A percentile compares a stretch with the other conserved stretches of the same genome.
Conservation (phyloP, 2,797 vertebrate species). For the Loriculus beryllinus region DNA sequence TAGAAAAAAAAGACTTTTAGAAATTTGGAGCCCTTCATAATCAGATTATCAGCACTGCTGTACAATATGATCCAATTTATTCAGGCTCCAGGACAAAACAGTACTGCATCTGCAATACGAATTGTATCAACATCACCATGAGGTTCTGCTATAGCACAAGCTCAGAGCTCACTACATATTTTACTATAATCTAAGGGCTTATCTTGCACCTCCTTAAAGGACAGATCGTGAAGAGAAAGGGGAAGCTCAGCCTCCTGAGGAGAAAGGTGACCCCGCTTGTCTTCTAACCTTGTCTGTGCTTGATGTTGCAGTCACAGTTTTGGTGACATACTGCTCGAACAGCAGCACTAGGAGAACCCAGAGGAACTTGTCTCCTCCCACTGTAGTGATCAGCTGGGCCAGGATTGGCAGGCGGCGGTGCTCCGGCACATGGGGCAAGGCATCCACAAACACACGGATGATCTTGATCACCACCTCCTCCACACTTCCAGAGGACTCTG, state of each 20-base stretch:
- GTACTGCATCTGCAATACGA: not conserved
- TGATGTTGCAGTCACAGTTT: slow-evolving; percentile 55
- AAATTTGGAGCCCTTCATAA: not conserved
- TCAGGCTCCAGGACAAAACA: not conserved
- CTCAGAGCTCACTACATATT: not conserved
- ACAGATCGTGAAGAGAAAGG: not conserved
- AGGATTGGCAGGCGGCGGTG: slow-evolving; percentile 90
- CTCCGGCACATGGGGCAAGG: slow-evolving; percentile 91
- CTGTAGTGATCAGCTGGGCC: slow-evolving; percentile 81
- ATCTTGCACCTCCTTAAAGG: not conserved
- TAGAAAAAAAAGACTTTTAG: not conserved
- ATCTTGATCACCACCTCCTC: slow-evolving; percentile 82
- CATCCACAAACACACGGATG: slow-evolving; percentile 89
- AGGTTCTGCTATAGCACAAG: not conserved
- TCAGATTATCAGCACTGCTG: not conserved
- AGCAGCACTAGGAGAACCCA: slow-evolving; percentile 89
- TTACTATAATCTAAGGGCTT: not conserved
- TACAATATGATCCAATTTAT: not conserved
- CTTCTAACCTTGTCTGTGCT: slow-evolving; percentile 83
- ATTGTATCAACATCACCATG: not conserved
- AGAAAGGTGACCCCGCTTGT: not conserved
- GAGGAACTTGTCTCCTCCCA: slow-evolving; percentile 86
- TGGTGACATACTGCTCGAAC: slow-evolving; percentile 89
- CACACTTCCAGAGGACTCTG: slow-evolving; percentile 67
- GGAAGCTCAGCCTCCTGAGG: not conserved